Base-by-base conservation (phyloP, 2,888 invertebrate genomes). In the Lasiommata megera region DNA sequence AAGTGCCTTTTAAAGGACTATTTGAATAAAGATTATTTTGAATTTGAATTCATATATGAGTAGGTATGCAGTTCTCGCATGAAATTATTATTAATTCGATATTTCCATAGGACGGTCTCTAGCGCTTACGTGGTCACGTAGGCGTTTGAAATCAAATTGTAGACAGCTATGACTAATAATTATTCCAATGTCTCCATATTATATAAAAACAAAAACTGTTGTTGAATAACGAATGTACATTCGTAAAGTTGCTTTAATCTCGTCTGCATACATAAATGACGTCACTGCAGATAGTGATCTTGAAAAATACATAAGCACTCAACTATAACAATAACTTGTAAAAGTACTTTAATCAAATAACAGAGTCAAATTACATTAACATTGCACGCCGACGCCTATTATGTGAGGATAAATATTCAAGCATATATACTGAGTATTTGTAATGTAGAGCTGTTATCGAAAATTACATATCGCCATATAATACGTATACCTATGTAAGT, bases 351-450 rank as follows among this genome's bases (percentile, higher is more conserved):
- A 34, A n/a, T 31, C 53, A 54, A 62, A 58, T 23, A 34, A 29
- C 17, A 40, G 60, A 62, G 55, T 63, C 56, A 56, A 57, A 65
- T 65, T 61, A 59, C 64, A 58, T 62, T 56, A 60, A 31, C 62
- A 57, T 38, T 53, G 68, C 67, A 68, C 66, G 67, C 64, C 62
- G 62, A 71, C 67, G 68, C 67, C 61, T 56, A 52, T 50, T 57
- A 53, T 29, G 58, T 60, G 47, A 61, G 58, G 61, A 67, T 69
- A 67, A 56, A 60, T 48, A 54, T 37, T 41, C 31, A 56, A 40
- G 31, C 41, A 52, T 6, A 56, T 54, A 66, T 69, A 68, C 63
- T 67, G 66, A 63, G 54, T 54, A 56, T 44, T 53, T 60, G 28
- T 18, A 37, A 34, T 52, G 29, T 43, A 41, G 23, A 36, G 28